These are phyloP conservation scores for Agriopis marginaria DNA, from an alignment of 2,888 invertebrate genomes.

Conservation along the genomic window DNA sequence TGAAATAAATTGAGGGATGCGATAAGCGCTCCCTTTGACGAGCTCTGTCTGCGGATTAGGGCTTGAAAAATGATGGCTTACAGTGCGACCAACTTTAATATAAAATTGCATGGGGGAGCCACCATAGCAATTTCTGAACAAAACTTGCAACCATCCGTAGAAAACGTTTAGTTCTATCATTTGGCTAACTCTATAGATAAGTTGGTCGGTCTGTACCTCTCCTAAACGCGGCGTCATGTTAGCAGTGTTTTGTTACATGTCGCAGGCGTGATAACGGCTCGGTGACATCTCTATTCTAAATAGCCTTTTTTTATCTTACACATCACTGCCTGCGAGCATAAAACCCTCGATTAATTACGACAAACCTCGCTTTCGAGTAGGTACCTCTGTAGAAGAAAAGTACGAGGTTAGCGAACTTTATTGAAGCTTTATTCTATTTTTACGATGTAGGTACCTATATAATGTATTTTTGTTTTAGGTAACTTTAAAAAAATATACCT, in stretches of 20 bases:
- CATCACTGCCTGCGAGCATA: constrained; percentile 21
- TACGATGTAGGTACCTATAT: not conserved
- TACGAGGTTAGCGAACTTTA: not conserved
- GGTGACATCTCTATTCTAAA: constrained; percentile 36
- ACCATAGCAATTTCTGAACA: not conserved
- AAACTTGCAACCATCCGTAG: not conserved
- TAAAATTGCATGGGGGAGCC: not conserved
- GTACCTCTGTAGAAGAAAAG: constrained; percentile 4
- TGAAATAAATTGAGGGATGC: constrained; percentile 81
- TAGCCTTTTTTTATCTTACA: constrained; percentile 23
- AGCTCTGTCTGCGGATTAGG: constrained; percentile 81
- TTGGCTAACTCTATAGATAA: not conserved
- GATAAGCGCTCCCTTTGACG: constrained; percentile 85
- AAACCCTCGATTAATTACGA: constrained; percentile 23
- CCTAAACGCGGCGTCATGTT: constrained; percentile 54
- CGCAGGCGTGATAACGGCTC: constrained; percentile 29
- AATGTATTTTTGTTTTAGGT: no score
- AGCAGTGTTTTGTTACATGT: constrained; percentile 63
- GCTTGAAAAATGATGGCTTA: constrained; percentile 84
- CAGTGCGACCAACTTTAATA: not conserved
- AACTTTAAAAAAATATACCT: no score
- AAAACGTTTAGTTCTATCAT: not conserved
- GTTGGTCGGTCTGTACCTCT: constrained; percentile 37
- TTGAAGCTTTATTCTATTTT: not conserved
- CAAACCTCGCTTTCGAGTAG: constrained; percentile 1